Percentiles rank a stretch among this genome's conserved stretches.
phyloP scores from a whole-genome alignment of 2,113 vertebrate species.

The Lagopus leucura region DNA sequence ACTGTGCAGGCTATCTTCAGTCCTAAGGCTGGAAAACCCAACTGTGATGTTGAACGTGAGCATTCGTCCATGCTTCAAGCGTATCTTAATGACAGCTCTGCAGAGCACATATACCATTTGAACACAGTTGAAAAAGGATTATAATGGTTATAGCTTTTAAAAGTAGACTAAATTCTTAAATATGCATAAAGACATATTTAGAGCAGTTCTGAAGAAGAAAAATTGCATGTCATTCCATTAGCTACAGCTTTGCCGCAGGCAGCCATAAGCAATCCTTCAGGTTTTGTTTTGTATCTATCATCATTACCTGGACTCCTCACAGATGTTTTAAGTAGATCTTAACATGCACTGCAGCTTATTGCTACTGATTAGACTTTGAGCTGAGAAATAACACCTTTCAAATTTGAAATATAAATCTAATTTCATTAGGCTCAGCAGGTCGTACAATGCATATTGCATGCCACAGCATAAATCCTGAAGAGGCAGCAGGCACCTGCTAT shows the following conservation, averaged over 20 bases:
- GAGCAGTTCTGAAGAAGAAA: neutral
- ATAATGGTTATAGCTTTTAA: neutral
- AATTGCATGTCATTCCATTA: neutral
- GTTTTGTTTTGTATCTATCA: neutral
- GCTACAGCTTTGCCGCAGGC: neutral
- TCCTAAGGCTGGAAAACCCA: neutral
- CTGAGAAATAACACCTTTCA: neutral
- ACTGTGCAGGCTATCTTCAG: neutral
- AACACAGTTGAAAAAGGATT: neutral
- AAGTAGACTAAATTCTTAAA: neutral
- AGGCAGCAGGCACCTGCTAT: neutral
- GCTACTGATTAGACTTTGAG: neutral
- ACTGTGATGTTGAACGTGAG: neutral
- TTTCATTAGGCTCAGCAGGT: neutral
- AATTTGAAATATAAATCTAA: neutral
- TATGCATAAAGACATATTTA: neutral
- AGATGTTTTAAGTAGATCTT: neutral
- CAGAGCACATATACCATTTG: neutral
- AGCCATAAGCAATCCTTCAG: neutral
- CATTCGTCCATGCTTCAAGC: neutral
- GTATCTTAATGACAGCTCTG: neutral
- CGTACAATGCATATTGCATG: neutral
- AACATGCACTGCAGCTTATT: neutral
- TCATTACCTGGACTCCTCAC: neutral
- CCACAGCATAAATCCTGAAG: neutral